phyloP scores from a whole-genome alignment of 2,797 vertebrate species.

The Craterocephalus amniculus region DNA sequence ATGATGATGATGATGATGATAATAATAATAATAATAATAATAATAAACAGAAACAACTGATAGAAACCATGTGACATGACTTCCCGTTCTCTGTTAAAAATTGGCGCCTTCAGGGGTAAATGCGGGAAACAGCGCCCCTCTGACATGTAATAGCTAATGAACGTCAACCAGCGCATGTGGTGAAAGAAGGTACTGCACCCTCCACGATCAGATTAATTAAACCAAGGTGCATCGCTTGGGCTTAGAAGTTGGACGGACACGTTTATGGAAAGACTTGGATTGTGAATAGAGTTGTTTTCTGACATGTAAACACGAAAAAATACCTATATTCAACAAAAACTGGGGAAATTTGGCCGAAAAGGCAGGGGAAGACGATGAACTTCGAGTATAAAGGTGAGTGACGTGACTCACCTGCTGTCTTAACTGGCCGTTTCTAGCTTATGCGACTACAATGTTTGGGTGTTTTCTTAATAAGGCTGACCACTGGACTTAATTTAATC shows the following conservation, averaged over 20 bases:
- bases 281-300: no score
- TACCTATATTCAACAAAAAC: background rate
- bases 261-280: background rate
- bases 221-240: background rate
- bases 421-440: no score
- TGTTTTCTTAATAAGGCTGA: background rate
- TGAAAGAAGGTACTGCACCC: conserved; percentile 3
- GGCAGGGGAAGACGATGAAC: background rate
- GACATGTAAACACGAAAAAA: background rate
- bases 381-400: background rate
- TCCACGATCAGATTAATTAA: background rate
- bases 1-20: no score
- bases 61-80: no score
- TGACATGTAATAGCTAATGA: background rate
- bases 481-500: background rate
- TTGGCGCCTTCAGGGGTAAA: background rate
- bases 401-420: no score
- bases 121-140: conserved; percentile 32
- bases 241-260: background rate
- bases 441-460: background rate
- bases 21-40: no score
- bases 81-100: background rate
- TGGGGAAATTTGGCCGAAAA: background rate
- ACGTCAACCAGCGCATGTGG: background rate
- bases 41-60: no score